Conservation (phyloP, 2,797 vertebrate species). For the Poecilia velifera region DNA sequence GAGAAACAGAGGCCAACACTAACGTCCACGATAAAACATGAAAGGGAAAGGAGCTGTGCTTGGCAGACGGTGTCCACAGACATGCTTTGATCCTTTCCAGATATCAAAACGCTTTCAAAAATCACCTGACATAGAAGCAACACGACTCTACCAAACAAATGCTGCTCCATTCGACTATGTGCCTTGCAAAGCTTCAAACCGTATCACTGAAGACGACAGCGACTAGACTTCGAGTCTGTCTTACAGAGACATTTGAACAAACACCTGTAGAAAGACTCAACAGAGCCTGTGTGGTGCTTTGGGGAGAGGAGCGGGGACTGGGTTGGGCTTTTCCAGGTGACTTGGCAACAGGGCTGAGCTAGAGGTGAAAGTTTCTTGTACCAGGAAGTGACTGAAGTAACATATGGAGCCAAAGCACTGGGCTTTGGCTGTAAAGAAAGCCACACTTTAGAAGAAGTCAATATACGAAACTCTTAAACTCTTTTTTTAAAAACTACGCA, state of each 20-base stretch:
- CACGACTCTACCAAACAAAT: slow-evolving; percentile 20
- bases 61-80: slow-evolving; percentile 16
- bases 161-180: slow-evolving; percentile 8
- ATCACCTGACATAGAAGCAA: slow-evolving; percentile 20
- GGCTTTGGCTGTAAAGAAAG: slow-evolving; percentile 4
- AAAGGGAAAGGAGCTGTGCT: neutral
- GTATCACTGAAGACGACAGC: slow-evolving; percentile 29
- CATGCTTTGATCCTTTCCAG: slow-evolving; percentile 38
- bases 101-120: slow-evolving; percentile 33
- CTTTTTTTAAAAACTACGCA: neutral
- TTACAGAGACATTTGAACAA: neutral
- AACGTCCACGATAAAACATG: slow-evolving; percentile 42
- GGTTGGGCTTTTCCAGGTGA: slow-evolving; percentile 32
- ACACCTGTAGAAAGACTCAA: slow-evolving; percentile 38
- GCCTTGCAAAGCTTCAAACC: slow-evolving; percentile 18
- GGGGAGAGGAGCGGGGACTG: neutral
- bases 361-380: slow-evolving; percentile 55
- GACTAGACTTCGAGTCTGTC: slow-evolving; percentile 30
- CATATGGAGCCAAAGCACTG: slow-evolving; percentile 31
- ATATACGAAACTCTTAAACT: neutral
- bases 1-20: slow-evolving; percentile 28
- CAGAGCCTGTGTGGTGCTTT: slow-evolving; percentile 1
- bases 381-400: slow-evolving; percentile 43
- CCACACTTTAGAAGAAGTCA: neutral
- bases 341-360: slow-evolving; percentile 7